phyloP scores from a whole-genome alignment of 2,888 invertebrate species.

The Leptopilina syphax region DNA sequence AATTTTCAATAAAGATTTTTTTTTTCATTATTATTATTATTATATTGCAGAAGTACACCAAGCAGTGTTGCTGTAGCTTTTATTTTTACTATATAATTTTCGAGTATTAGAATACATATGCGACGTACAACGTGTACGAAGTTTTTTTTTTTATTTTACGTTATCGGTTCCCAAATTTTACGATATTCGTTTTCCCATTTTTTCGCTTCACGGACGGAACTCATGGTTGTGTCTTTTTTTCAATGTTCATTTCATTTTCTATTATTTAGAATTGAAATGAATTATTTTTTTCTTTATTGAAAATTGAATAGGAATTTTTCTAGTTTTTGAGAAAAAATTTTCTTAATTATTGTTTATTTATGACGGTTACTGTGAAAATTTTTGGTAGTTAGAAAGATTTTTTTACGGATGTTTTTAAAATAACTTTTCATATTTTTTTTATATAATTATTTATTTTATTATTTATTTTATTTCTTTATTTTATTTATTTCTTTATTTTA shows the following conservation, averaged over 20 bases:
- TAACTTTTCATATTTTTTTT: too few relatives aligned
- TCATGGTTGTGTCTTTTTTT: not conserved
- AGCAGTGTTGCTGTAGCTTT: not conserved
- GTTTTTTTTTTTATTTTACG: not conserved
- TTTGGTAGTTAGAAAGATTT: too few relatives aligned
- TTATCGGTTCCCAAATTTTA: slow-evolving; percentile 16
- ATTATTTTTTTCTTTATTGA: too few relatives aligned
- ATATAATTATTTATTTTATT: too few relatives aligned
- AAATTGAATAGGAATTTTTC: too few relatives aligned
- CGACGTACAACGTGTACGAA: slow-evolving; percentile 12
- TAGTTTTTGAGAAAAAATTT: too few relatives aligned
- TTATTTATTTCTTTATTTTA: too few relatives aligned
- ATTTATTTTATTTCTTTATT: too few relatives aligned
- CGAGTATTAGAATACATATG: slow-evolving; percentile 28
- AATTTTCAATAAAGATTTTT: not conserved
- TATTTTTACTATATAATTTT: not conserved
- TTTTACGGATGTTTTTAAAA: too few relatives aligned
- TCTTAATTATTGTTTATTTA: too few relatives aligned
- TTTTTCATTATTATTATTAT: not conserved
- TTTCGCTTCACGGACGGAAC: slow-evolving; percentile 10
- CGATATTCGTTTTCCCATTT: not conserved
- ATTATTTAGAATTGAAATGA: not conserved
- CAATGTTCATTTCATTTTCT: not conserved
- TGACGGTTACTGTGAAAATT: too few relatives aligned
- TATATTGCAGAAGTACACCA: not conserved